A percentile compares a stretch with the other conserved stretches of the same genome.
phyloP scores from a whole-genome alignment of 2,113 vertebrate species.

The Egretta garzetta region DNA sequence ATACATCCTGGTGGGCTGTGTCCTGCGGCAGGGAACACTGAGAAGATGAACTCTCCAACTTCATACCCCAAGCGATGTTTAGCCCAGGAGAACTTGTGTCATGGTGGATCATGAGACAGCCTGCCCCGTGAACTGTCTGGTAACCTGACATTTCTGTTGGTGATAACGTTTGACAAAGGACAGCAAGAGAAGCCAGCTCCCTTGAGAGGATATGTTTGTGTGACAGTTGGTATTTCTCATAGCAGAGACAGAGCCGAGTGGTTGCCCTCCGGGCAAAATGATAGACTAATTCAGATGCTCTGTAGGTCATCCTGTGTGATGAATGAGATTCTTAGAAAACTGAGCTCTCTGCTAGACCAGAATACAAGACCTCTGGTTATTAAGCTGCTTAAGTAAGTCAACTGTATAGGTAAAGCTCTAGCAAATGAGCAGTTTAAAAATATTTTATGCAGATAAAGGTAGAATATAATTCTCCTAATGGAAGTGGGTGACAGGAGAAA shows the following conservation, averaged over 20 bases:
- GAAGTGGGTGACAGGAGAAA: neutral
- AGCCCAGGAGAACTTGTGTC: neutral
- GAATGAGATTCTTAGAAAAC: neutral
- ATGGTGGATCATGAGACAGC: neutral
- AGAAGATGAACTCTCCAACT: neutral
- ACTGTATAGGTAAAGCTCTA: neutral
- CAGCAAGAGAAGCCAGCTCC: neutral
- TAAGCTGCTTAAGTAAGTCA: neutral
- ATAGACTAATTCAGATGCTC: neutral
- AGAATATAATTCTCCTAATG: neutral
- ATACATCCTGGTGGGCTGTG: neutral
- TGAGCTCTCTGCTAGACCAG: neutral
- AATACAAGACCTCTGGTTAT: neutral
- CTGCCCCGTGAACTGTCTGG: neutral
- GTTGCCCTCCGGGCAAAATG: neutral
- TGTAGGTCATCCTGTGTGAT: neutral
- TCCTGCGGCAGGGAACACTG: neutral
- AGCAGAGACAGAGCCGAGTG: neutral
- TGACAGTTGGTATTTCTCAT: fast-evolving
- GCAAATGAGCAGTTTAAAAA: neutral
- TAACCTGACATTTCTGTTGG: neutral
- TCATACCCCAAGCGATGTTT: neutral
- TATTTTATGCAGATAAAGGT: neutral
- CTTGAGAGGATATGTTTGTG: neutral
- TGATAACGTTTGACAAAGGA: neutral